Percentiles rank a stretch among this genome's conserved stretches.
phyloP scores from a whole-genome alignment of 2,113 vertebrate species.

The Dolichallabes microphthalmus region DNA sequence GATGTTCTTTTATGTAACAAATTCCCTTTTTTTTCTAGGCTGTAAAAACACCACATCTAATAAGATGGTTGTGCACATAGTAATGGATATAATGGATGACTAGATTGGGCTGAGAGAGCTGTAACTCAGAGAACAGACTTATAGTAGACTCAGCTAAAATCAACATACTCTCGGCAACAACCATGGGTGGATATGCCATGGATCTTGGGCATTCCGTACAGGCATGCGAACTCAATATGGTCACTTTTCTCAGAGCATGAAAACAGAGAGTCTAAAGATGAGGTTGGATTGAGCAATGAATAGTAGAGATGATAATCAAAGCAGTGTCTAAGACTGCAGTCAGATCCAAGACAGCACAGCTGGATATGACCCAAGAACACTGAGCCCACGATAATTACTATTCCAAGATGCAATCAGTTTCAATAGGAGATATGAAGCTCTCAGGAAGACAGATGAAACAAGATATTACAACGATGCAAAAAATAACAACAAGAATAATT shows the following conservation, averaged over 20 bases:
- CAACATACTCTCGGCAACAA: not conserved
- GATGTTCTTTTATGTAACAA: not conserved
- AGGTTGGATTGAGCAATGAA: not conserved
- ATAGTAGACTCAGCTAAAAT: not conserved
- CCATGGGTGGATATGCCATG: not conserved
- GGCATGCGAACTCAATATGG: not conserved
- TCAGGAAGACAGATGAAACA: constrained; percentile 19
- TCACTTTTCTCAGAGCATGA: not conserved
- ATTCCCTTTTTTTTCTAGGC: not conserved
- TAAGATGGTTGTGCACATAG: not conserved
- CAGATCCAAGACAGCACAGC: constrained; percentile 17
- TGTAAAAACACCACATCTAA: not conserved
- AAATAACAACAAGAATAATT: constrained; percentile 10
- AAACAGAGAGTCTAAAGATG: not conserved
- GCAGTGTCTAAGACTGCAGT: not conserved
- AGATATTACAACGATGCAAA: constrained; percentile 1
- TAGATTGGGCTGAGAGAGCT: not conserved
- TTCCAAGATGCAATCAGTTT: constrained; percentile 35
- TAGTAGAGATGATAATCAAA: not conserved
- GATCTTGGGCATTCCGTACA: not conserved
- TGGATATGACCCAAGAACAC: constrained; percentile 23
- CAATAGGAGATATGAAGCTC: constrained; percentile 9
- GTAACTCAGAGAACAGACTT: not conserved
- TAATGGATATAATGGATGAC: not conserved
- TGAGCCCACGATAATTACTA: constrained; percentile 11